Evolutionary conservation across 2,797 vertebrate species (phyloP).

Genomic region (Macrochelys suwanniensis): DNA sequence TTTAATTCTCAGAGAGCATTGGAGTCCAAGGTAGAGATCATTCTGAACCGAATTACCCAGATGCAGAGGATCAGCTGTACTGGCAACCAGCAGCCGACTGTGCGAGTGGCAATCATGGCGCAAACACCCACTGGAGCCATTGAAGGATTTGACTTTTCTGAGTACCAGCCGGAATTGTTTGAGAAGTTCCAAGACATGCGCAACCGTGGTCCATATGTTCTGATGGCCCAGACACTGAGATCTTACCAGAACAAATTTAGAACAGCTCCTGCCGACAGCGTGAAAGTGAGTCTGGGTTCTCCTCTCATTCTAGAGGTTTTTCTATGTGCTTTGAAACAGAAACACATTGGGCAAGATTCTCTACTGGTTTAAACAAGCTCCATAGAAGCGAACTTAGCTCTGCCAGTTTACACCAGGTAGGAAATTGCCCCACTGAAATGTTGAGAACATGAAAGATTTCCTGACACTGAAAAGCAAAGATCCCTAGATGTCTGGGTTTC

Average conservation of each 20-base stretch:
- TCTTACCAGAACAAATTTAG: conserved; percentile 88
- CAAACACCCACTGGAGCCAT: conserved; percentile 82
- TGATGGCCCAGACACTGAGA: conserved; percentile 87
- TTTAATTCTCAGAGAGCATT: conserved; percentile 89
- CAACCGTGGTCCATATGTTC: conserved; percentile 87
- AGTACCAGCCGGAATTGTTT: conserved; percentile 85
- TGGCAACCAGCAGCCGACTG: conserved; percentile 82
- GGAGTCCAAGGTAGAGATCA: conserved; percentile 84
- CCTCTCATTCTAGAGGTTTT: not conserved
- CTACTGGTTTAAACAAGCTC: not conserved
- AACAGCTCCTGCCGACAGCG: conserved; percentile 72
- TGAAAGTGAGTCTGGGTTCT: conserved; percentile 87
- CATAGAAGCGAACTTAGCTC: not conserved
- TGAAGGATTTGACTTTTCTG: conserved; percentile 88
- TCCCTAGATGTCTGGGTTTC: not conserved
- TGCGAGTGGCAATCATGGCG: conserved; percentile 89
- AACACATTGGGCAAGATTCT: not conserved
- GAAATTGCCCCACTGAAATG: not conserved
- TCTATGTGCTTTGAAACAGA: not conserved
- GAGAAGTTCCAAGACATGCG: conserved; percentile 85
- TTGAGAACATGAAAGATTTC: not conserved
- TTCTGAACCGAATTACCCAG: conserved; percentile 90
- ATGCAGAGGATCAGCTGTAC: conserved; percentile 91
- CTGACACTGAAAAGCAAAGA: not conserved
- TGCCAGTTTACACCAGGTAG: not conserved